Percentiles rank a stretch among this genome's conserved stretches.
Conservation (phyloP, 2,113 vertebrate species). For the Eclectus roratus region DNA sequence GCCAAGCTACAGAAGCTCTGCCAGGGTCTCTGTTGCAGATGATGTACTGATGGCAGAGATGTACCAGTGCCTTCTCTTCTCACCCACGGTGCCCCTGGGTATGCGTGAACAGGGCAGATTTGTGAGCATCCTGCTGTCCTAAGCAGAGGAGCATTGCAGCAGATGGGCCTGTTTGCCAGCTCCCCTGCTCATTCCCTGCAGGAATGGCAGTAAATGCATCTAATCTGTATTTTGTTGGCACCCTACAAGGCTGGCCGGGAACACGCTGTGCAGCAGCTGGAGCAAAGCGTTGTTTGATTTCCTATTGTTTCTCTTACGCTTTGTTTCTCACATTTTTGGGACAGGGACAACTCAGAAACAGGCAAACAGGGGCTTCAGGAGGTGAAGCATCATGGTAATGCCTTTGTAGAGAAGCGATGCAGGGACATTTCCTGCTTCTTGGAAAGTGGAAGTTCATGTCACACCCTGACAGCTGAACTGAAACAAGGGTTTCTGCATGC, state of each 20-base stretch:
- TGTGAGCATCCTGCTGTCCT: background rate
- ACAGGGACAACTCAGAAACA: background rate
- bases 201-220: background rate
- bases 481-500: background rate
- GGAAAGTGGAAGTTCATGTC: background rate
- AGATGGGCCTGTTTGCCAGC: background rate
- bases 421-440: background rate
- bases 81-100: rapidly evolving
- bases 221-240: background rate
- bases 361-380: background rate
- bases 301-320: background rate
- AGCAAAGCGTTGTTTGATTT: background rate
- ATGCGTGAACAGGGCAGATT: background rate
- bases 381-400: background rate
- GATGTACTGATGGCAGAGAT: background rate
- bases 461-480: background rate
- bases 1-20: background rate
- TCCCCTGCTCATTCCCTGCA: background rate
- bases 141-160: background rate
- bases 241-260: background rate
- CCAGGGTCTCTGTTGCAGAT: rapidly evolving
- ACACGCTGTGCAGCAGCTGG: background rate
- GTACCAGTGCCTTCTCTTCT: background rate
- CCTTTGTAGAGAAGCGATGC: background rate
- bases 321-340: background rate